Evolutionary conservation across 2,888 invertebrate genomes (phyloP).

Genomic region (Caenorhabditis drosophilae): DNA sequence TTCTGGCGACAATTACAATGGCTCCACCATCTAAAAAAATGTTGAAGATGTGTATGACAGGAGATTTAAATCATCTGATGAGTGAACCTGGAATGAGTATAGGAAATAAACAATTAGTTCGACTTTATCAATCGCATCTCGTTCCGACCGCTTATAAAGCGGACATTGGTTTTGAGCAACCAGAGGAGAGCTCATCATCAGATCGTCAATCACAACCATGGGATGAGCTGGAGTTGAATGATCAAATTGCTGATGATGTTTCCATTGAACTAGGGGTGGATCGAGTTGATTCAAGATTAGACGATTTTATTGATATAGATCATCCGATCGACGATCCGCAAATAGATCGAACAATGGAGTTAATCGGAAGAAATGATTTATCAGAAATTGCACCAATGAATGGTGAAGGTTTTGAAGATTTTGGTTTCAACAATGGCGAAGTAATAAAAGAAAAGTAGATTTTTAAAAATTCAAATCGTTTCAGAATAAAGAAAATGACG

Average conservation of each 20-base stretch:
- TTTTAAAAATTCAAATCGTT: too few species aligned
- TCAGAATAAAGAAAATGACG: conserved; percentile 33
- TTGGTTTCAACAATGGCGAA: neutral
- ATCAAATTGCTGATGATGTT: conserved; percentile 7
- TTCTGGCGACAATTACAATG: conserved; percentile 2
- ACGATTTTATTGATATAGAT: conserved; percentile 11
- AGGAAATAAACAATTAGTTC: conserved; percentile 1
- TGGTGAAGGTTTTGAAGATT: neutral
- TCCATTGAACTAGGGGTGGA: neutral
- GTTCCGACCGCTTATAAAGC: conserved; percentile 1
- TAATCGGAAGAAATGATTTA: neutral
- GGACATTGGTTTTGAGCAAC: neutral
- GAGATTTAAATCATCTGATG: conserved; percentile 16
- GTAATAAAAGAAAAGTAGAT: too few species aligned
- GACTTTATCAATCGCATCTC: neutral
- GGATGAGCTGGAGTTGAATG: conserved; percentile 27
- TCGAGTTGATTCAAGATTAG: neutral
- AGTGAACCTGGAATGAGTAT: conserved; percentile 6
- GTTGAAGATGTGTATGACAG: conserved; percentile 13
- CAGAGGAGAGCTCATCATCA: neutral
- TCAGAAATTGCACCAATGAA: neutral
- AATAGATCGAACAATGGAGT: conserved; percentile 1
- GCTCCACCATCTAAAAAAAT: conserved; percentile 25
- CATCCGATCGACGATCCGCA: conserved; percentile 1
- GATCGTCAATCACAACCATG: conserved; percentile 13